Evolutionary conservation across 2,113 vertebrate species (phyloP).

Genomic region (Brienomyrus brachyistius): DNA sequence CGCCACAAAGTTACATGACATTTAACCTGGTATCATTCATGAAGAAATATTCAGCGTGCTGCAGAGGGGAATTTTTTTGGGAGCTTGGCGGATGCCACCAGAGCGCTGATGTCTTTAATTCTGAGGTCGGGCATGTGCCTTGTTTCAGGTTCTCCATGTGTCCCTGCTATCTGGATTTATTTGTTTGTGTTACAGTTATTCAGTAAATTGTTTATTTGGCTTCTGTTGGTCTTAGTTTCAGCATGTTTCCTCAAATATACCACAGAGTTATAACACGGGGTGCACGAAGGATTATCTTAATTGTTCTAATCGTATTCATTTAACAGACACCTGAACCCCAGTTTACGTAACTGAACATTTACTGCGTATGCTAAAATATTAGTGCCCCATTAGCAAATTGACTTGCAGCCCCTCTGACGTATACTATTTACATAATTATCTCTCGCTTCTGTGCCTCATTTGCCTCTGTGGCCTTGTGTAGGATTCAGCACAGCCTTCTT

Average conservation of each 20-base stretch:
- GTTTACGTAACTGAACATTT: neutral
- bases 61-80: neutral
- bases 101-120: neutral
- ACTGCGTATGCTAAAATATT: neutral
- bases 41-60: neutral
- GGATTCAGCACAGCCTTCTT: neutral
- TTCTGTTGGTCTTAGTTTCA: neutral
- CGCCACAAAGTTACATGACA: neutral
- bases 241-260: neutral
- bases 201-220: neutral
- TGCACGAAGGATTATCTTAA: neutral
- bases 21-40: neutral
- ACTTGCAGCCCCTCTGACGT: neutral
- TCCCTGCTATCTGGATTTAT: neutral
- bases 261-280: neutral
- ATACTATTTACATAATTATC: neutral
- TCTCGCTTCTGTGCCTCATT: neutral
- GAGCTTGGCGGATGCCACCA: neutral
- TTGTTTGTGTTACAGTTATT: neutral
- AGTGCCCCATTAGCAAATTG: neutral
- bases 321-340: neutral
- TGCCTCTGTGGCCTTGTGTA: neutral
- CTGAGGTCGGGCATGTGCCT: neutral
- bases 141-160: neutral
- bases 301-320: neutral